Evolutionary conservation across 2,888 invertebrate genomes (phyloP).

Genomic region (Amitus sp.): DNA sequence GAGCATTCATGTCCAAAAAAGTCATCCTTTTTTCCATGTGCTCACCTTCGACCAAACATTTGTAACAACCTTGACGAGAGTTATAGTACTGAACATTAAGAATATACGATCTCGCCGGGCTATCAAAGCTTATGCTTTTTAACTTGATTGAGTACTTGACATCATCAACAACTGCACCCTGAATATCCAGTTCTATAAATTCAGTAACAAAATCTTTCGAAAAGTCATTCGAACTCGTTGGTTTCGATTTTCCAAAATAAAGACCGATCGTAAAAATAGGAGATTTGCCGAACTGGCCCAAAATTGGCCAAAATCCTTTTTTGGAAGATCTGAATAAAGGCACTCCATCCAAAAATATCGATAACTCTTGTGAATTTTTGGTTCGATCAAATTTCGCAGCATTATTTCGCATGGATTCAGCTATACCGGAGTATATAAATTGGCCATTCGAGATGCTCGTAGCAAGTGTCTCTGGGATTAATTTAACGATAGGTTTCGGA

Average conservation of each 20-base stretch:
- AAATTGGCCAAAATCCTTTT: conserved; percentile 1
- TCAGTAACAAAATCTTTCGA: not conserved
- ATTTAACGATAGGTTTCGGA: not conserved
- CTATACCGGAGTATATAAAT: not conserved
- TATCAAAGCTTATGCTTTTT: not conserved
- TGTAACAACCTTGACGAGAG: not conserved
- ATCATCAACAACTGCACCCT: not conserved
- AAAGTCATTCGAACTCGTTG: not conserved
- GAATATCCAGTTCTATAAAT: not conserved
- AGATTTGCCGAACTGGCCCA: not conserved
- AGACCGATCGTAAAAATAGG: not conserved
- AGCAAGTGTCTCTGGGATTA: not conserved
- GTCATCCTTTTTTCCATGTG: not conserved
- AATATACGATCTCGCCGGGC: not conserved
- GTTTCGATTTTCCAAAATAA: not conserved
- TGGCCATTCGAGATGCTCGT: not conserved
- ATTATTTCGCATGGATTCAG: not conserved
- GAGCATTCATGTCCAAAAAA: not conserved
- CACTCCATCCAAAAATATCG: not conserved
- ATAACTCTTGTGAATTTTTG: not conserved
- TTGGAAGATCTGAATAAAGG: not conserved
- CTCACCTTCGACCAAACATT: not conserved
- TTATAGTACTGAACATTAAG: not conserved
- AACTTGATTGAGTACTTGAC: not conserved
- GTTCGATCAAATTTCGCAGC: not conserved